Evolutionary conservation across 2,797 vertebrate genomes (phyloP).

Genomic region (Streptopelia turtur): DNA sequence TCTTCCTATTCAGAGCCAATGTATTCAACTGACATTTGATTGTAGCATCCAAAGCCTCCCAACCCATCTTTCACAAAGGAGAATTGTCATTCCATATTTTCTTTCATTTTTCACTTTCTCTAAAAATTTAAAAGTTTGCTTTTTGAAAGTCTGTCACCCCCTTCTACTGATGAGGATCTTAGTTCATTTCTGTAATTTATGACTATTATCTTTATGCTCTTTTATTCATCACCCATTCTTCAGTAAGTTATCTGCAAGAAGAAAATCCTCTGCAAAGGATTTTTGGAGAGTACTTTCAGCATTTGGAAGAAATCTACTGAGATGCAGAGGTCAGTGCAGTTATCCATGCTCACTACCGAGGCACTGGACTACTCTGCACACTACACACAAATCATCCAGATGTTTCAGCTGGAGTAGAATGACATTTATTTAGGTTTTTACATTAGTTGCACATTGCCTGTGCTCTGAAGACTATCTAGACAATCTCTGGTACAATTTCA

Average conservation of each 20-base stretch:
- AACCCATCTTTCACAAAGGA: neutral
- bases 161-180: neutral
- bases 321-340: neutral
- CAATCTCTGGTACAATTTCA: neutral
- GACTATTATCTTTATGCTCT: neutral
- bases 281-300: neutral
- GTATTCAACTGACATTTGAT: neutral
- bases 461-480: neutral
- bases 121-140: neutral
- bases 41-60: neutral
- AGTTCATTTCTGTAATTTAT: neutral
- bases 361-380: neutral
- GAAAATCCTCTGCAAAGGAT: neutral
- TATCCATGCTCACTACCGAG: neutral
- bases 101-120: neutral
- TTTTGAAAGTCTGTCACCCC: neutral
- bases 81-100: neutral
- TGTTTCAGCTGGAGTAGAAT: neutral
- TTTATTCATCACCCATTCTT: neutral
- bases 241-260: neutral
- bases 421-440: neutral
- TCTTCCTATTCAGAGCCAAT: neutral
- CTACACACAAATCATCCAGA: neutral
- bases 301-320: neutral
- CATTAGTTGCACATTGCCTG: neutral